Evolutionary conservation across 2,888 invertebrate genomes (phyloP), one percentile per base, ranked within the genome.

Genomic region (Ellobium chinense): DNA sequence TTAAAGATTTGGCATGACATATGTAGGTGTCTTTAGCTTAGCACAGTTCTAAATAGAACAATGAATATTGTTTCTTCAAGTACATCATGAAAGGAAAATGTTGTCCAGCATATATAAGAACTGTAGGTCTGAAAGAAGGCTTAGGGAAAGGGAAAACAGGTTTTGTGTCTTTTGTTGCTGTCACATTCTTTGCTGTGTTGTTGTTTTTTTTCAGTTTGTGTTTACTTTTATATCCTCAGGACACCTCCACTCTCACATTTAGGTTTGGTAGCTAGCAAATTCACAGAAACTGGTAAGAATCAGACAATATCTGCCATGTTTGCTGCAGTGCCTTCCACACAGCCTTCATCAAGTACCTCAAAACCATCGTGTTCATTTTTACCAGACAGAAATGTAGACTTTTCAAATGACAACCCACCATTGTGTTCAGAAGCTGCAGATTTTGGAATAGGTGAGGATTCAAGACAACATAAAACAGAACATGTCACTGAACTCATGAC

Each of bases 241-340:
- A 91, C 93, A 83, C 94, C 95, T 85, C 94, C 95, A 0, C 94
- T 97, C 24, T 95, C 94, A 82, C 95, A 95, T 91, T 93, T 97
- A 27, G 96, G 96, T 0, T 94, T 97, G n/a, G 96, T 96, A 89
- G 96, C 95, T 21, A 95, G 96, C 0, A 96, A 97, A 91, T 97
- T 97, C 83, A 80, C 83, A 24, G 89, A 89, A 37, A 14, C 63
- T 29, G 56, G 73, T 14, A 63, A 82, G 24, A 69, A 82, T 24
- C 63, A 78, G 18, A 85, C 75, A 56, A 88, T 88, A 9, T 82
- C 84, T 9, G 37, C 78, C 66, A 81, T 88, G 85, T 87, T 88
- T 80, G 80, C 85, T 21, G 76, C 78, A 29, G 69, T 68, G 7
- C 27, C 73, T 21, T 46, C 39, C 37, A 70, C 69, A 27, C 54